Percentiles rank a stretch among this genome's conserved stretches.
Conservation (phyloP, 2,797 vertebrate species). For the Echiichthys vipera region DNA sequence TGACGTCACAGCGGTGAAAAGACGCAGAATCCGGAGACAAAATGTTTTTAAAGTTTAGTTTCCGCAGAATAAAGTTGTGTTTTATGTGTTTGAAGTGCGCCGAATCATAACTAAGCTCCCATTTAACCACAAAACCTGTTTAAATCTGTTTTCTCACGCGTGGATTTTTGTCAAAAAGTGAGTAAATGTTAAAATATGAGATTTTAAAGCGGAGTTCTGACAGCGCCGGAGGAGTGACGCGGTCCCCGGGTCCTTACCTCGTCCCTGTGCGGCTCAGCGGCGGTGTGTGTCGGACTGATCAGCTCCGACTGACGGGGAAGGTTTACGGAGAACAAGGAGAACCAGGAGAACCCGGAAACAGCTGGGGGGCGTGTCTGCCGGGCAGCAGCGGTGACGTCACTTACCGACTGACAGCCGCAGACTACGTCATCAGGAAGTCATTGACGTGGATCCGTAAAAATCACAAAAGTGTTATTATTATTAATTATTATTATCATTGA, state of each 20-base stretch:
- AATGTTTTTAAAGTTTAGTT: background rate
- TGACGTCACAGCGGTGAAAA: fast-evolving
- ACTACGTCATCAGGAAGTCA: too few relatives aligned
- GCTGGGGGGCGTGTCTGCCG: background rate
- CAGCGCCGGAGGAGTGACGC: fast-evolving
- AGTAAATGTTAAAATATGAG: fast-evolving
- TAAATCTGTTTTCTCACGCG: fast-evolving
- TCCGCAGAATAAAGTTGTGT: fast-evolving
- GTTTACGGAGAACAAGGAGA: background rate
- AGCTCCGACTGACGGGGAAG: background rate
- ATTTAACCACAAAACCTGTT: fast-evolving
- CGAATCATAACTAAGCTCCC: background rate
- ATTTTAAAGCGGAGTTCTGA: background rate
- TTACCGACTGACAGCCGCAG: too few relatives aligned
- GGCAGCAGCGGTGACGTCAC: too few relatives aligned
- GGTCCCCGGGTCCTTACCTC: constrained; percentile 1
- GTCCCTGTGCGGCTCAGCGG: background rate
- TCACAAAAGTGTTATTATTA: too few relatives aligned
- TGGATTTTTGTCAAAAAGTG: fast-evolving
- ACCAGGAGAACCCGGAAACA: background rate
- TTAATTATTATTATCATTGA: too few relatives aligned
- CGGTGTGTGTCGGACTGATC: too few relatives aligned
- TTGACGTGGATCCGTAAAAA: too few relatives aligned
- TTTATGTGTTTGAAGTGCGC: fast-evolving
- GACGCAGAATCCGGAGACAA: fast-evolving